These are phyloP conservation scores for Lophius piscatorius DNA, from an alignment of 2,113 vertebrate genomes.

Conservation along the genomic window DNA sequence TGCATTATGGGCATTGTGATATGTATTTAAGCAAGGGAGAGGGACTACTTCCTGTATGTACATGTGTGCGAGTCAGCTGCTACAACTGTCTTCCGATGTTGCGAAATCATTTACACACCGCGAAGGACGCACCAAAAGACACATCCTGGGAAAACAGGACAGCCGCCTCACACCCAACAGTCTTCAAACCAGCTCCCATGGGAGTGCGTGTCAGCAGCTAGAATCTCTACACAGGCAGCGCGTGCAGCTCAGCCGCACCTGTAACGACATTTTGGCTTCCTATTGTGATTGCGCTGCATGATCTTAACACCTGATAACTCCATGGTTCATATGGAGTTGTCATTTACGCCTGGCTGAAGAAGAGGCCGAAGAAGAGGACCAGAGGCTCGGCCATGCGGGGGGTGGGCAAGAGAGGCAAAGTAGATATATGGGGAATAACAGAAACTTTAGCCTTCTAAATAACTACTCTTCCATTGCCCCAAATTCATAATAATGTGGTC, in stretches of 20 bases:
- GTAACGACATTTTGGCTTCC: conserved; percentile 25
- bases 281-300: too few relatives aligned
- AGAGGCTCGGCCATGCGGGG: conserved; percentile 7
- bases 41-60: neutral
- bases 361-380: conserved; percentile 17
- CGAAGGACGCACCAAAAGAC: conserved; percentile 10
- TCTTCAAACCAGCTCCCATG: too few relatives aligned
- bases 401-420: neutral
- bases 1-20: neutral
- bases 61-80: conserved; percentile 6
- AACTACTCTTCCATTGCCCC: conserved; percentile 47
- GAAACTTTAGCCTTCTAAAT: conserved; percentile 50
- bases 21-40: neutral
- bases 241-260: too few relatives aligned
- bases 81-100: too few relatives aligned
- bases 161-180: too few relatives aligned
- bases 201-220: conserved; percentile 8
- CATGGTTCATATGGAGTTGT: conserved; percentile 47
- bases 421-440: conserved; percentile 44
- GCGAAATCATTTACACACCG: neutral
- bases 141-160: too few relatives aligned
- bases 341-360: conserved; percentile 21
- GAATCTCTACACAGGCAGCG: too few relatives aligned
- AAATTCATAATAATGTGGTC: conserved; percentile 67
- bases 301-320: too few relatives aligned